These are phyloP conservation scores for Mimachlamys varia DNA, from an alignment of 2,888 invertebrate species.

Conservation along the genomic window DNA sequence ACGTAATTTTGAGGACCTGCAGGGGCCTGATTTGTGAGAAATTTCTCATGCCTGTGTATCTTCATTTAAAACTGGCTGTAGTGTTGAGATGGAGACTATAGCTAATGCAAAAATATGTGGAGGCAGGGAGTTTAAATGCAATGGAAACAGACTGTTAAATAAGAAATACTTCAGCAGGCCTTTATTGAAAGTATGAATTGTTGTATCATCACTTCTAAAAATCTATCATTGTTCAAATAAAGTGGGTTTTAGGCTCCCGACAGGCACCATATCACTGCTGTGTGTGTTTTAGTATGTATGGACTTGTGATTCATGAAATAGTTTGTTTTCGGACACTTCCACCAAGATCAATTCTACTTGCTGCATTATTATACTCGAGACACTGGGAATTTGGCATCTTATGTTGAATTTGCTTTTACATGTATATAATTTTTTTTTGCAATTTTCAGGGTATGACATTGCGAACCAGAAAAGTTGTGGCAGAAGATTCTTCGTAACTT, in stretches of 20 bases:
- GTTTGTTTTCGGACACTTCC: not conserved
- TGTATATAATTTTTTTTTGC: too few relatives aligned
- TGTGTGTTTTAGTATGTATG: not conserved
- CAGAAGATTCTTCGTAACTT: not conserved
- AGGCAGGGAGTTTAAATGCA: not conserved
- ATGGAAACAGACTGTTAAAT: not conserved
- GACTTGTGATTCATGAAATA: not conserved
- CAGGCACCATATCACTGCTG: not conserved
- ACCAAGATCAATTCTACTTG: not conserved
- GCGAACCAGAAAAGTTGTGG: not conserved
- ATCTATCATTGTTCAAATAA: not conserved
- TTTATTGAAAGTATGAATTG: not conserved
- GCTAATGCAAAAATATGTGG: not conserved
- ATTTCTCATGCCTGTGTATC: not conserved
- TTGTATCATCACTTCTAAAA: not conserved
- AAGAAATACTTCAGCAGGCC: not conserved
- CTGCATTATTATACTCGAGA: too few relatives aligned
- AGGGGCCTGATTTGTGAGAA: not conserved
- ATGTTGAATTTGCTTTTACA: not conserved
- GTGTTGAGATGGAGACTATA: constrained; percentile 6
- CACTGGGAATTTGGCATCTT: not conserved
- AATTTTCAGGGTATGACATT: not conserved
- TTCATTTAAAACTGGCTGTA: not conserved
- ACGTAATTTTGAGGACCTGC: not conserved
- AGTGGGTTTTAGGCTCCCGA: not conserved